Evolutionary conservation across 2,888 invertebrate genomes (phyloP), one percentile per base, ranked within the genome.

Genomic region (Caenorhabditis macrosperma): DNA sequence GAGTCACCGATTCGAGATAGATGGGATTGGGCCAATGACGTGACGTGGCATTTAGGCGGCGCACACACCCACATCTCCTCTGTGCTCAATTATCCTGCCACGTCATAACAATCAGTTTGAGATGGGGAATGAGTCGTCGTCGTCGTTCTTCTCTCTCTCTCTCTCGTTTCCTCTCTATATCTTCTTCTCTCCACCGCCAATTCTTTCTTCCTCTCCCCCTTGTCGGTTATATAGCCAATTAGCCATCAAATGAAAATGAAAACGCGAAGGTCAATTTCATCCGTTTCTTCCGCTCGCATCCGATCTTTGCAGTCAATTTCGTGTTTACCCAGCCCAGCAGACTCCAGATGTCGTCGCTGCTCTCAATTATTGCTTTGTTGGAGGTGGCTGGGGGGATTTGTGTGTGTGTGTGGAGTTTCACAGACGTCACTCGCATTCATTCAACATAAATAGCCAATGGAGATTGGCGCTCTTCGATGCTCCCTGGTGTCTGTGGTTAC

Each of bases 21-120:
- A n/a, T n/a, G n/a, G n/a, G n/a, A n/a, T n/a, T n/a, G n/a, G n/a
- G n/a, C n/a, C n/a, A n/a, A n/a, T n/a, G n/a, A 28, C 12, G n/a
- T 52, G 52, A 52, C 54, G 54, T 54, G 33, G 15, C 3, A 26
- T n/a, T n/a, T n/a, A n/a, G n/a, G n/a, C n/a, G n/a, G n/a, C n/a
- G n/a, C n/a, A 44, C 20, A n/a, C 9, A n/a, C 44, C 44, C 20
- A 17, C 44, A n/a, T n/a, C n/a, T n/a, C n/a, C n/a, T n/a, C n/a
- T n/a, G n/a, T n/a, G 7, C 52, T 17, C 60, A 60, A 60, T 60
- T 60, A 60, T 35, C 50, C 64, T 72, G 72, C 57, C 72, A 64
- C 72, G 72, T 64, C 57, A 64, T 63, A 57, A 64, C 55, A 72
- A 72, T 72, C 64, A 72, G 63, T 72, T 72, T 63, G 72, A 72